A percentile compares a stretch with the other conserved stretches of the same genome.
phyloP scores from a whole-genome alignment of 1,140 invertebrate species.

The Cydia strobilella region DNA sequence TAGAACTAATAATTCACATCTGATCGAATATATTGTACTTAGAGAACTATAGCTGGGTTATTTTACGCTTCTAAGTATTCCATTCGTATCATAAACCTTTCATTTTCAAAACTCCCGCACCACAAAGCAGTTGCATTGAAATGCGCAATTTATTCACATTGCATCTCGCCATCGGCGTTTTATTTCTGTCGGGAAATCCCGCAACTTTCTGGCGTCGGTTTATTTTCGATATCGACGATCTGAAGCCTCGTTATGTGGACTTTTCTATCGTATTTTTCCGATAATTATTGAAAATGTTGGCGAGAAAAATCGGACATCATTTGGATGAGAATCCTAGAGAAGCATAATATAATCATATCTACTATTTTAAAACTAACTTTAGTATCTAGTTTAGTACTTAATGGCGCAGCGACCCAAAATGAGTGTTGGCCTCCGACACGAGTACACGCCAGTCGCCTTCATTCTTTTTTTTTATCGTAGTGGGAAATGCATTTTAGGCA shows the following conservation, averaged over 20 bases:
- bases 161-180: background rate
- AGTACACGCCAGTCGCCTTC: too few relatives aligned
- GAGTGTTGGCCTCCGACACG: too few relatives aligned
- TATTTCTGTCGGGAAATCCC: background rate
- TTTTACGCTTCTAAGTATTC: too few relatives aligned
- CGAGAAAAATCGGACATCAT: background rate
- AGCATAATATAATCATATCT: background rate
- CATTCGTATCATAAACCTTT: too few relatives aligned
- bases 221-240: constrained; percentile 9
- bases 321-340: background rate
- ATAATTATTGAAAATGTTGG: constrained; percentile 11
- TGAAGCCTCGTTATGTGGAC: background rate
- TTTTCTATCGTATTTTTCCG: background rate
- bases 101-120: background rate
- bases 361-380: too few relatives aligned
- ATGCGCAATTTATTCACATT: constrained; percentile 7
- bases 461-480: too few relatives aligned
- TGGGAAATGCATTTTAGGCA: too few relatives aligned
- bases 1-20: too few relatives aligned
- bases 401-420: too few relatives aligned
- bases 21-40: too few relatives aligned
- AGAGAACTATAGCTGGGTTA: too few relatives aligned
- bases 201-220: background rate
- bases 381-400: too few relatives aligned
- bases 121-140: constrained; percentile 16